Percentiles rank a stretch among this genome's conserved stretches.
These are phyloP conservation scores for Hipparchia sbordonii DNA, from an alignment of 2,888 invertebrate genomes.

Conservation along the genomic window DNA sequence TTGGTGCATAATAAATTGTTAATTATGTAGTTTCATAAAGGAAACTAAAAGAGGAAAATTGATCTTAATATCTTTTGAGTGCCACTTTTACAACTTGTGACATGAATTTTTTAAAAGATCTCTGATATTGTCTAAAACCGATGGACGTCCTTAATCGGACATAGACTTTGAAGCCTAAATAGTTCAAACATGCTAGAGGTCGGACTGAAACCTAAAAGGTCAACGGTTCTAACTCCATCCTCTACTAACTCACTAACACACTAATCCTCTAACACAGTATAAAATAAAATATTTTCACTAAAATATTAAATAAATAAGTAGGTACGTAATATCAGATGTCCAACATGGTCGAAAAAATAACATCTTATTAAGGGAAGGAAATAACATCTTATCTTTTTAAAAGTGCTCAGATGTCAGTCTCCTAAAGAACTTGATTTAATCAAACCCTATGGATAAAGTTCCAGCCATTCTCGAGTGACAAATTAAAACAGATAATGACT, in stretches of 20 bases:
- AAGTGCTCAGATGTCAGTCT: background rate
- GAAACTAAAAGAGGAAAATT: constrained; percentile 2
- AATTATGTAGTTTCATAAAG: constrained; percentile 12
- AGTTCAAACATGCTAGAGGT: too few relatives aligned
- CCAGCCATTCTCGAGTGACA: constrained; percentile 7
- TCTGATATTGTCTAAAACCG: too few relatives aligned
- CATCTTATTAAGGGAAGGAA: too few relatives aligned
- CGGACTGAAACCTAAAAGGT: background rate
- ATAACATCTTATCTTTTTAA: too few relatives aligned
- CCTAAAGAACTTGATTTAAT: background rate
- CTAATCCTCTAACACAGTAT: too few relatives aligned
- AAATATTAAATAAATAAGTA: too few relatives aligned
- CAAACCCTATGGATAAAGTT: background rate
- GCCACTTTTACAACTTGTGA: background rate
- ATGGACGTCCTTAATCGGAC: too few relatives aligned
- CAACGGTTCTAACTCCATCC: too few relatives aligned
- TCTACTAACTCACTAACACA: too few relatives aligned
- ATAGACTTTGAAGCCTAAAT: background rate
- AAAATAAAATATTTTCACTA: too few relatives aligned
- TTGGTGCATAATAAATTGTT: constrained; percentile 28
- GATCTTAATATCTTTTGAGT: constrained; percentile 2
- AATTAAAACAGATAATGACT: constrained; percentile 13
- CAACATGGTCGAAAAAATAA: too few relatives aligned
- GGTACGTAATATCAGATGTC: too few relatives aligned
- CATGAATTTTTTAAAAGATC: background rate